Evolutionary conservation across 2,888 invertebrate species (phyloP), one percentile per base, ranked within the genome.

Genomic region (Rhagophthalmus giganteus): DNA sequence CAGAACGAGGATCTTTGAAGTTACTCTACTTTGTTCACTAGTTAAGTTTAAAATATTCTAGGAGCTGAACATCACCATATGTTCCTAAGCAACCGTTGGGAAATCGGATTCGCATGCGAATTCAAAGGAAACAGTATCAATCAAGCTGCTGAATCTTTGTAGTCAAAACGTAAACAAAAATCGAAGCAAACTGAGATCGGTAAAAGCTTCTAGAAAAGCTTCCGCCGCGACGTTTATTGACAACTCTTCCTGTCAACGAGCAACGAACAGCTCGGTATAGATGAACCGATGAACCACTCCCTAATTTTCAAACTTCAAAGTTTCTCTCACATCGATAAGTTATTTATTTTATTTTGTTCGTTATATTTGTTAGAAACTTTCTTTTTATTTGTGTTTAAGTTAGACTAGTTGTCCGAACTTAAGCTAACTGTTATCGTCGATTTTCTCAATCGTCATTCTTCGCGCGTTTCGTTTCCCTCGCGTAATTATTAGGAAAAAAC

Each of bases 341-440:
- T 57, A 35, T 54, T 57, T 57, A 54, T 50, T 57, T 54, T 47
- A 51, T 54, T 38, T 44, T 25, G 35, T 49, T 49, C 55, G 55
- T 56, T 52, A 52, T 40, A 42, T 35, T 52, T 45, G 37, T 45
- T 45, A 10, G 25, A 41, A 41, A 41, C 40, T 41, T 39, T 39
- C 20, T 30, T 41, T 32, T 41, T 41, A 41, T 41, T 41, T 32
- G 30, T 41, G 24, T 41, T 41, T 41, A 41, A 41, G 31, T 41
- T 41, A 24, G 39, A 16, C 28, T 39, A 26, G 35, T 39, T 39
- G 38, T 38, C 25, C 28, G 20, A 39, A 39, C 11, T 39, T 24
- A 8, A 25, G 26, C 30, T 39, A 39, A 14, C 24, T 31, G 24
- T 41, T 30, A 32, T 10, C 8, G 40, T 24, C 20, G 30, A 41